These are phyloP conservation scores for Eclectus roratus DNA, from an alignment of 2,113 vertebrate genomes.

Conservation along the genomic window DNA sequence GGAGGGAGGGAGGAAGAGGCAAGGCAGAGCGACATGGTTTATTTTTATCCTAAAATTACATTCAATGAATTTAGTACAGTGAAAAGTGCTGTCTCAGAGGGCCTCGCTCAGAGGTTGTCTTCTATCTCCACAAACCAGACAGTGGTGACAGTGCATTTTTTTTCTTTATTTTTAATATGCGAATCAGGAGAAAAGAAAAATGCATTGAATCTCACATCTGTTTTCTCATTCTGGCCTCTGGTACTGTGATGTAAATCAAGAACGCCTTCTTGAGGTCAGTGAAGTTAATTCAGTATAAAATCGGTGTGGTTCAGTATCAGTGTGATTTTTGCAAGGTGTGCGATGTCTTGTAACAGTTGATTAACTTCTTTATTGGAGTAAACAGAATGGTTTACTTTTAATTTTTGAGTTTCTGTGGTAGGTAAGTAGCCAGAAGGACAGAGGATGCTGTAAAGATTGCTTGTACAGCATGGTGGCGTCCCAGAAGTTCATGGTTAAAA, in stretches of 20 bases:
- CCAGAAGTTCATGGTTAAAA: neutral
- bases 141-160: neutral
- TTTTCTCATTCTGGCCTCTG: neutral
- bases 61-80: neutral
- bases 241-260: neutral
- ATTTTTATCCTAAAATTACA: neutral
- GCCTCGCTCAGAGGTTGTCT: neutral
- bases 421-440: neutral
- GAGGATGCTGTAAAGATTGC: neutral
- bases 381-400: neutral
- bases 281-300: neutral
- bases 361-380: neutral
- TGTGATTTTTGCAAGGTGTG: neutral
- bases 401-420: neutral
- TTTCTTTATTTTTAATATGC: neutral
- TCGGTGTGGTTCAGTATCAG: neutral
- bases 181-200: neutral
- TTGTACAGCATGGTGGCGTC: neutral
- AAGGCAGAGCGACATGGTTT: neutral
- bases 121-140: neutral
- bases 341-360: neutral
- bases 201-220: neutral
- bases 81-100: neutral
- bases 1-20: neutral
- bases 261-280: neutral